Evolutionary conservation across 23 tunicate genomes (phyloP).

Genomic region (Styela plicata): DNA sequence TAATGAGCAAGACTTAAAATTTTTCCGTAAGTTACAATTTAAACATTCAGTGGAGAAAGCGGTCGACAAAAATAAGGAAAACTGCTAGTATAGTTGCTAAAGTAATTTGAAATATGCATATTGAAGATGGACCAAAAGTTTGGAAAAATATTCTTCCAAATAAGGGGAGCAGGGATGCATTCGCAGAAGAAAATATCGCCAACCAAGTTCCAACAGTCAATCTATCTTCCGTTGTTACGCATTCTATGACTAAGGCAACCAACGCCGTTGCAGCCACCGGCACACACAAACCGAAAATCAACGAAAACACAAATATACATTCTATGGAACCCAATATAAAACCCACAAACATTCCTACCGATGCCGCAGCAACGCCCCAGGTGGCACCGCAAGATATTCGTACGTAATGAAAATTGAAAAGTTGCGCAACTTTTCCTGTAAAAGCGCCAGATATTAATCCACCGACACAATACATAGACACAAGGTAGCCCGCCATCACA

Average conservation of each 20-base stretch:
- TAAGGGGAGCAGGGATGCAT: not conserved
- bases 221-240: not conserved
- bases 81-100: not conserved
- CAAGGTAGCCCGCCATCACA: constrained; percentile 1
- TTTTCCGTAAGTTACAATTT: no score
- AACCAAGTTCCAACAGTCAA: constrained; percentile 2
- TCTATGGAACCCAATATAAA: not conserved
- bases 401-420: not conserved
- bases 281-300: not conserved
- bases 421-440: not conserved
- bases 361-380: not conserved
- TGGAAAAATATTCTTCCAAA: not conserved
- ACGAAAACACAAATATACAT: not conserved
- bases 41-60: not conserved
- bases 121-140: not conserved
- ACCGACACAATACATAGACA: constrained; percentile 5
- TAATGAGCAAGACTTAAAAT: no score
- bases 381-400: not conserved
- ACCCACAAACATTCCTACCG: not conserved
- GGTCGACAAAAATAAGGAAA: not conserved
- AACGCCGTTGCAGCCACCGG: not conserved
- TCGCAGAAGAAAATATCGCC: not conserved
- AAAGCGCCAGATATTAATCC: not conserved
- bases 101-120: not conserved
- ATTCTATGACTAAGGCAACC: not conserved